Percentiles rank a stretch among this genome's conserved stretches.
These are phyloP conservation scores for Protonibea diacanthus DNA, from an alignment of 2,797 vertebrate species.

Conservation along the genomic window DNA sequence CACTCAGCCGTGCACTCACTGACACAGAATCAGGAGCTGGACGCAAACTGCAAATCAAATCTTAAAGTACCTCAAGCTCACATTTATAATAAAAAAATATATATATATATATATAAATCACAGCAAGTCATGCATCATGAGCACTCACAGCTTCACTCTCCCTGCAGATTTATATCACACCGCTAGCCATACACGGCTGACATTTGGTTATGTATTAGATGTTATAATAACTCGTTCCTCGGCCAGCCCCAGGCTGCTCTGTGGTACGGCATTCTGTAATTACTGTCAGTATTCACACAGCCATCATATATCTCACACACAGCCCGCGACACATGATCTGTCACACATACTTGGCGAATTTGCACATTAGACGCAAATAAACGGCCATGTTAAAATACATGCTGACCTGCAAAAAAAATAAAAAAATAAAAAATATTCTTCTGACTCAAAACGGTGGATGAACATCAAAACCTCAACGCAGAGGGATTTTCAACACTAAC, in stretches of 20 bases:
- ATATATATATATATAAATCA: no score
- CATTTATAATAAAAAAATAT: slow-evolving; percentile 20
- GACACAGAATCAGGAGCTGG: slow-evolving; percentile 11
- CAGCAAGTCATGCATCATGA: slow-evolving; percentile 15
- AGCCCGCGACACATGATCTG: slow-evolving; percentile 55
- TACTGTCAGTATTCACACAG: slow-evolving; percentile 74
- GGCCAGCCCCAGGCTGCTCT: slow-evolving; percentile 62
- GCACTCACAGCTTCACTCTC: slow-evolving; percentile 18
- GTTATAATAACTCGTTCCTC: slow-evolving; percentile 73
- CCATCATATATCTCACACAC: slow-evolving; percentile 67
- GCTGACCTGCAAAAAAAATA: slow-evolving; percentile 43
- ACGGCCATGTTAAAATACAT: slow-evolving; percentile 46
- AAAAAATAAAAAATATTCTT: background rate
- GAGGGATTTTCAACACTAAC: slow-evolving; percentile 52
- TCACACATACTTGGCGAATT: slow-evolving; percentile 60
- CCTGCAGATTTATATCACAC: slow-evolving; percentile 59
- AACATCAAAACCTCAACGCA: slow-evolving; percentile 52
- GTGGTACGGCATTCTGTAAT: slow-evolving; percentile 76
- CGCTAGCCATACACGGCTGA: slow-evolving; percentile 55
- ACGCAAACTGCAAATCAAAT: slow-evolving; percentile 44
- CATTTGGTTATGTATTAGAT: slow-evolving; percentile 76
- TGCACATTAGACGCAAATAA: slow-evolving; percentile 59
- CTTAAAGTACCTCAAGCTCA: slow-evolving; percentile 31
- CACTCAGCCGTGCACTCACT: slow-evolving; percentile 11
- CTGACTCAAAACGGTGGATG: slow-evolving; percentile 22